A percentile compares a stretch with the other conserved stretches of the same genome.
Conservation (phyloP, 92 coral and sea anemone genomes). For the Scolanthus callimorphus region DNA sequence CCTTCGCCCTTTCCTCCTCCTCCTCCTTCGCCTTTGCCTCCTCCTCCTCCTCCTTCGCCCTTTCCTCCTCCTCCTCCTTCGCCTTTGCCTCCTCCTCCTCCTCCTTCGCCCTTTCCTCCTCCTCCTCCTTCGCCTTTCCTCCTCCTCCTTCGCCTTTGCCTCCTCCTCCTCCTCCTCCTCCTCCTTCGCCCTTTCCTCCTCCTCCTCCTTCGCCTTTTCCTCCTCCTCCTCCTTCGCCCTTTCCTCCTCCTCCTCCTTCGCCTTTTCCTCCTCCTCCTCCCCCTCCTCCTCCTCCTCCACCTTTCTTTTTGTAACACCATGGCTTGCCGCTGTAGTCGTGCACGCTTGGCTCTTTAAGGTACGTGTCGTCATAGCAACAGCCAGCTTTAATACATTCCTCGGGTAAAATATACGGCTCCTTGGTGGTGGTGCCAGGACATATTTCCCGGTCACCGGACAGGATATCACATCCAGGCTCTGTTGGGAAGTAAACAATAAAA, state of each 20-base stretch:
- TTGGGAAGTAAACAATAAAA: too few relatives aligned
- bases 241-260: not conserved
- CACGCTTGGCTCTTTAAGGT: slow-evolving; percentile 32
- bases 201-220: not conserved
- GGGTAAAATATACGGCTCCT: slow-evolving; percentile 63
- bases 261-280: not conserved
- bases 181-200: not conserved
- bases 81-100: not conserved
- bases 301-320: slow-evolving; percentile 47
- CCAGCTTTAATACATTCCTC: slow-evolving; percentile 48
- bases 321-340: slow-evolving; percentile 33
- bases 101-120: not conserved
- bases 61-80: not conserved
- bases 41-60: not conserved
- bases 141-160: not conserved
- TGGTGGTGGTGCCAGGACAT: slow-evolving; percentile 6
- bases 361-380: slow-evolving; percentile 86
- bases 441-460: slow-evolving; percentile 34
- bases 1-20: slow-evolving; percentile 7
- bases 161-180: not conserved
- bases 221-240: not conserved
- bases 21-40: slow-evolving; percentile 23
- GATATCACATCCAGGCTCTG: slow-evolving; percentile 35
- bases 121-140: not conserved
- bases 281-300: not conserved